Percentiles rank a stretch among this genome's conserved stretches.
Conservation (phyloP, 2,888 invertebrate genomes). For the Dynastes tityus region DNA sequence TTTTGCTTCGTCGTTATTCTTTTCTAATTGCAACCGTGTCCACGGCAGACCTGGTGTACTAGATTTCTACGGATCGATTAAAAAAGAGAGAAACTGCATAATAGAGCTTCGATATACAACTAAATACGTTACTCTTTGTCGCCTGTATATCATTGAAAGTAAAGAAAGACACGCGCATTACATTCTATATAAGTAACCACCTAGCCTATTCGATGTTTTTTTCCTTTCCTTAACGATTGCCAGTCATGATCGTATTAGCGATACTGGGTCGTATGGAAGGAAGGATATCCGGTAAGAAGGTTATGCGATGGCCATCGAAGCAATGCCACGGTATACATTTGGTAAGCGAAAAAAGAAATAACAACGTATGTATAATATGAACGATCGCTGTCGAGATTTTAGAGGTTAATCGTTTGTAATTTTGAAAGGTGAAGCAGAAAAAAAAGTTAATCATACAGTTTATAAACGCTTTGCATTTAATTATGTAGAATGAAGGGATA, state of each 20-base stretch:
- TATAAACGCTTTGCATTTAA: conserved; percentile 28
- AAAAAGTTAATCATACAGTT: conserved; percentile 3
- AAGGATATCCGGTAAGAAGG: conserved; percentile 58
- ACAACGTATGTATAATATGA: conserved; percentile 3
- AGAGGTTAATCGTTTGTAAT: conserved; percentile 35
- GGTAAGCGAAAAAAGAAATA: conserved; percentile 43
- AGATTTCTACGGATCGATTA: conserved; percentile 31
- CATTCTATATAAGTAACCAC: background rate
- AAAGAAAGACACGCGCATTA: conserved; percentile 27
- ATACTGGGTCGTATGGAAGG: conserved; percentile 50
- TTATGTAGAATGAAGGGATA: conserved; percentile 10
- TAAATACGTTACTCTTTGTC: background rate
- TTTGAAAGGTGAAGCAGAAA: background rate
- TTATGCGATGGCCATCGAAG: conserved; percentile 55
- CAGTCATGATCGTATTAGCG: conserved; percentile 18
- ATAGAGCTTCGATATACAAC: conserved; percentile 4
- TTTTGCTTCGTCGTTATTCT: conserved; percentile 14
- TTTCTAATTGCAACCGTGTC: conserved; percentile 34
- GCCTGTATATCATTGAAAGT: conserved; percentile 36
- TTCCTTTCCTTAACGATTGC: conserved; percentile 20
- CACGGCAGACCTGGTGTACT: conserved; percentile 11
- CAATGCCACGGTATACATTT: conserved; percentile 55
- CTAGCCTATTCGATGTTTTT: conserved; percentile 7
- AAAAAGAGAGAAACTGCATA: conserved; percentile 42
- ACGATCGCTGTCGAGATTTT: conserved; percentile 28